Conservation (phyloP, 2,888 invertebrate genomes). For the Hirtodrosophila histrioides region DNA sequence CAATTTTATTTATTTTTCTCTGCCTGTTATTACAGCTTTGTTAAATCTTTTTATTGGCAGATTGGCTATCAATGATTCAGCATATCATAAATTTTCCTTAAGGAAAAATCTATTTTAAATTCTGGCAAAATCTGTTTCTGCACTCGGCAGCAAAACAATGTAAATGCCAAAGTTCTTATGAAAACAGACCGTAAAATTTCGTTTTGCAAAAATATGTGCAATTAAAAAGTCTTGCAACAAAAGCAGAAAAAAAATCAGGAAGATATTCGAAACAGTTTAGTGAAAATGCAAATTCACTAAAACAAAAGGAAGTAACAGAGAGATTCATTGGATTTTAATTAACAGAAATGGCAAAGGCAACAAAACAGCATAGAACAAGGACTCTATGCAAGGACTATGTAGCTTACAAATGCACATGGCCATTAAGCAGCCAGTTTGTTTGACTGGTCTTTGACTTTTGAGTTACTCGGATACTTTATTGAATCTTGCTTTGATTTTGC, state of each 20-base stretch:
- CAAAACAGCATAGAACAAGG: conserved; percentile 14
- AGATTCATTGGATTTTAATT: conserved; percentile 75
- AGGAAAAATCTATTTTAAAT: conserved; percentile 26
- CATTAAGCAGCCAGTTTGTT: conserved; percentile 17
- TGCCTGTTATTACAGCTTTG: background rate
- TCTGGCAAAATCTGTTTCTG: conserved; percentile 2
- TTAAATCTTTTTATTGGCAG: conserved; percentile 3
- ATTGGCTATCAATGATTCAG: conserved; percentile 1
- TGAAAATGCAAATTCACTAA: conserved; percentile 53
- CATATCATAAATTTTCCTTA: conserved; percentile 2
- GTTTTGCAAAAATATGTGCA: conserved; percentile 43
- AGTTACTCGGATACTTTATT: conserved; percentile 19
- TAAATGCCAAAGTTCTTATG: conserved; percentile 28
- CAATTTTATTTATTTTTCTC: too few species aligned
- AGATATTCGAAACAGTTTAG: conserved; percentile 5
- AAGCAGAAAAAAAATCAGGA: conserved; percentile 10
- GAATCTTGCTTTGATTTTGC: conserved; percentile 38
- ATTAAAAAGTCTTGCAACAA: conserved; percentile 43
- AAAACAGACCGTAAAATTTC: conserved; percentile 20
- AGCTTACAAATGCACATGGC: conserved; percentile 5
- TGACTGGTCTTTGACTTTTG: conserved; percentile 26
- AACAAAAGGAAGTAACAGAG: conserved; percentile 13
- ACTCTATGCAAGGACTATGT: conserved; percentile 2
- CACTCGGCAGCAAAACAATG: conserved; percentile 8
- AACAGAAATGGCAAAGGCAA: conserved; percentile 46